Conservation (phyloP, 2,888 invertebrate species). For the Sicus ferrugineus region DNA sequence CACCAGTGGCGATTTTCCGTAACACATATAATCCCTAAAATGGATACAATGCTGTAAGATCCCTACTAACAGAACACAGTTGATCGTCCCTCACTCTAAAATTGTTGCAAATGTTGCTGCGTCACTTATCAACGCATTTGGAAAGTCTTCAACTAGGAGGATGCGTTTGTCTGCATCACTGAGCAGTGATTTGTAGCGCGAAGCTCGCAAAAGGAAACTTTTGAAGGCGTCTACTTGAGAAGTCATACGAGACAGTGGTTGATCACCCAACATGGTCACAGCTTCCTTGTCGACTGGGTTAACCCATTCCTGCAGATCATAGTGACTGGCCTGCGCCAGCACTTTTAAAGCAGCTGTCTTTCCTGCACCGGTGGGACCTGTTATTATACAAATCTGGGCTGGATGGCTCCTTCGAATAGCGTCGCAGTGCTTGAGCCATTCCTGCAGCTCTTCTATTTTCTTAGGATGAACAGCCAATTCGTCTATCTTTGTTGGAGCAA, state of each 20-base stretch:
- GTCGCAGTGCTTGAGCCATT: conserved; percentile 69
- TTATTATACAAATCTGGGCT: conserved; percentile 72
- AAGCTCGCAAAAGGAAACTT: conserved; percentile 79
- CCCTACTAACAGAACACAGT: too few species aligned
- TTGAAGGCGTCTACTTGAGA: conserved; percentile 76
- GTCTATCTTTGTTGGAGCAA: conserved; percentile 68
- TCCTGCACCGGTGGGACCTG: conserved; percentile 85
- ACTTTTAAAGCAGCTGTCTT: conserved; percentile 79
- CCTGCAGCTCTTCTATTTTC: conserved; percentile 76
- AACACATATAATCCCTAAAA: conserved; percentile 56
- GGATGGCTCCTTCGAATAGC: conserved; percentile 50
- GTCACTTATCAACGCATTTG: conserved; percentile 76
- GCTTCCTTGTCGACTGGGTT: conserved; percentile 78
- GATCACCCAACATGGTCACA: conserved; percentile 59
- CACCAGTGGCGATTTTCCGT: conserved; percentile 73
- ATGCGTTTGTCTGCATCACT: conserved; percentile 66
- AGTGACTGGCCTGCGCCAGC: conserved; percentile 70
- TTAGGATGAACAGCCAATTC: conserved; percentile 79
- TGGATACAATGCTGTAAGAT: too few species aligned
- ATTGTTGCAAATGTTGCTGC: conserved; percentile 72
- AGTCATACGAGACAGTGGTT: conserved; percentile 53
- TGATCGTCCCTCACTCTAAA: too few species aligned
- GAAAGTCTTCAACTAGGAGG: conserved; percentile 82
- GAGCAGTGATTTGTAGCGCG: conserved; percentile 71
- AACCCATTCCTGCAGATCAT: conserved; percentile 76